These are phyloP conservation scores for Anodontia alba DNA, from an alignment of 2,888 invertebrate species.

Conservation along the genomic window DNA sequence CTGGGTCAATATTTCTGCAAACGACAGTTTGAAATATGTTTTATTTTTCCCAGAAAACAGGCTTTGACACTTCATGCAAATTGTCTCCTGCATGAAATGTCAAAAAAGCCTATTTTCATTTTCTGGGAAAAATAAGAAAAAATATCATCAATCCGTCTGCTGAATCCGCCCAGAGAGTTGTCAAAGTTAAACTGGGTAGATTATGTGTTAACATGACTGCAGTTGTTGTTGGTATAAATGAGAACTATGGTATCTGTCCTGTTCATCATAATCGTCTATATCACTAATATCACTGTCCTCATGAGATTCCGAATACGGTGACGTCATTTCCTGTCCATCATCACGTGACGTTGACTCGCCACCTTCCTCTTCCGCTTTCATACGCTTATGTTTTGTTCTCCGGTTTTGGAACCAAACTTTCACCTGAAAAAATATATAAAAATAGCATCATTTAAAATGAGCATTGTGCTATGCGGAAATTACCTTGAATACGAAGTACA, in stretches of 20 bases:
- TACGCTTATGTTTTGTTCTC: slow-evolving; percentile 96
- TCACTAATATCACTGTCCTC: slow-evolving; percentile 64
- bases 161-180: no score
- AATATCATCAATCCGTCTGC: no score
- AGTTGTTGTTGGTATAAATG: slow-evolving; percentile 46
- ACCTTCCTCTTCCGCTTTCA: slow-evolving; percentile 74
- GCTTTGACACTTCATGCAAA: no score
- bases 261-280: slow-evolving; percentile 59
- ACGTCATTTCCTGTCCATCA: slow-evolving; percentile 33
- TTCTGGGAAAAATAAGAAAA: no score
- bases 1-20: no score
- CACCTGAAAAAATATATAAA: slow-evolving; percentile 90
- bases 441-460: no score
- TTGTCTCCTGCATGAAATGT: no score
- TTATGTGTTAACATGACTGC: neutral
- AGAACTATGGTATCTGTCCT: slow-evolving; percentile 34
- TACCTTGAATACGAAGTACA: no score
- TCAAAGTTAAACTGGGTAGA: no score
- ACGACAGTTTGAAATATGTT: no score
- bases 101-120: no score
- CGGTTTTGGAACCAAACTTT: slow-evolving; percentile 99
- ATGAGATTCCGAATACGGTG: slow-evolving; percentile 36
- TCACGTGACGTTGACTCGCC: slow-evolving; percentile 44
- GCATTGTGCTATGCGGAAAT: neutral
- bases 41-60: no score